Percentiles rank a stretch among this genome's conserved stretches.
Evolutionary conservation across 1,140 invertebrate genomes (phyloP).

Genomic region (Drosophila willistoni): DNA sequence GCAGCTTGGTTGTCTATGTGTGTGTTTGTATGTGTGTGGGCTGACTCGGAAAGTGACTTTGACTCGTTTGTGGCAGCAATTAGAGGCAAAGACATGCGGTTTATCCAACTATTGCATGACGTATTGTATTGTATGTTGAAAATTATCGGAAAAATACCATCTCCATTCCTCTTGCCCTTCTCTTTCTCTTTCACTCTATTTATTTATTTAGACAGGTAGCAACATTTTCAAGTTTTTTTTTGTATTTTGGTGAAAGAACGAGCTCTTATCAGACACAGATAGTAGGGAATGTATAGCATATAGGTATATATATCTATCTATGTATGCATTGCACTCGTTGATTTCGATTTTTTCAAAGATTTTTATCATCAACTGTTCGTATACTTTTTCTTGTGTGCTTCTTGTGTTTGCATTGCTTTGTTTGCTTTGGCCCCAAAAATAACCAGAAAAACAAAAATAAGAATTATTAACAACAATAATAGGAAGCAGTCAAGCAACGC

Average conservation of each 20-base stretch:
- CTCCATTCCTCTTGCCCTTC: not conserved
- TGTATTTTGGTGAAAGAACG: slow-evolving; percentile 26
- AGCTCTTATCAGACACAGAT: slow-evolving; percentile 52
- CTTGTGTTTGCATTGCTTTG: slow-evolving; percentile 42
- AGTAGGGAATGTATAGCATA: slow-evolving; percentile 15
- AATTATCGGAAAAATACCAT: slow-evolving; percentile 13
- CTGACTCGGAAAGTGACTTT: not conserved
- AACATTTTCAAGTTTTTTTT: slow-evolving; percentile 16
- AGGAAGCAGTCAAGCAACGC: not conserved
- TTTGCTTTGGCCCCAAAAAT: slow-evolving; percentile 50
- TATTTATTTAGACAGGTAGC: slow-evolving; percentile 54
- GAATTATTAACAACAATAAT: slow-evolving; percentile 48
- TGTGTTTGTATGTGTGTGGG: slow-evolving; percentile 2
- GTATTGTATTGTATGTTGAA: slow-evolving; percentile 4
- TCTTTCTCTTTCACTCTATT: not conserved
- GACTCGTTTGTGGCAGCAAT: slow-evolving; percentile 5
- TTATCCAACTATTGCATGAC: slow-evolving; percentile 10
- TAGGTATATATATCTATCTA: not conserved
- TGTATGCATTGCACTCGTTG: slow-evolving; percentile 59
- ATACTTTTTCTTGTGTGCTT: slow-evolving; percentile 32
- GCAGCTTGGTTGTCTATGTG: not conserved
- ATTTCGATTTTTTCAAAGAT: slow-evolving; percentile 51
- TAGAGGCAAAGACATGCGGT: slow-evolving; percentile 11
- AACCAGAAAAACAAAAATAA: not conserved
- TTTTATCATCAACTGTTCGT: slow-evolving; percentile 33